A percentile compares a stretch with the other conserved stretches of the same genome.
These are phyloP conservation scores for Sericinus montela DNA, from an alignment of 2,888 invertebrate species.

Conservation along the genomic window DNA sequence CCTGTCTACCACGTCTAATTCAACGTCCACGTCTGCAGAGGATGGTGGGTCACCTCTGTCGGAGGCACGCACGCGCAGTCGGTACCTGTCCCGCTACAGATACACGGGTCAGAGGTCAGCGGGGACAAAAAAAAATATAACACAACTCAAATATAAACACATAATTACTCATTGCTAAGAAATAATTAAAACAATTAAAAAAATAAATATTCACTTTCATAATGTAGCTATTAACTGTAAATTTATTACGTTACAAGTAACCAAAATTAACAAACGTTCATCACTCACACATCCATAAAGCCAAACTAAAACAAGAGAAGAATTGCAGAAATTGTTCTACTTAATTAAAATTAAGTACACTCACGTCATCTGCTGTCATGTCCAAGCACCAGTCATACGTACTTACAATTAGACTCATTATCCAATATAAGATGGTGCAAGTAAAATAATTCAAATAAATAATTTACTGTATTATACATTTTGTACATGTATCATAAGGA, in stretches of 20 bases:
- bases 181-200: constrained; percentile 63
- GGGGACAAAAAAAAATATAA: constrained; percentile 81
- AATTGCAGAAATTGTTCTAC: constrained; percentile 46
- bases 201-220: constrained; percentile 62
- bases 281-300: constrained; percentile 67
- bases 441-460: constrained; percentile 82
- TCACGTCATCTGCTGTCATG: constrained; percentile 56
- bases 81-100: constrained; percentile 97
- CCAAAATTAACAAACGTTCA: constrained; percentile 42
- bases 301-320: constrained; percentile 66
- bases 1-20: constrained; percentile 98
- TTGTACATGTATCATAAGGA: constrained; percentile 74
- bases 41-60: constrained; percentile 96
- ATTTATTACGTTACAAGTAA: constrained; percentile 31
- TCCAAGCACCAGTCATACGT: constrained; percentile 54
- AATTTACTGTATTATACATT: constrained; percentile 76
- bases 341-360: constrained; percentile 43
- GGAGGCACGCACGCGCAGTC: constrained; percentile 96
- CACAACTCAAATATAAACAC: constrained; percentile 77
- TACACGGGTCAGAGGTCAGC: constrained; percentile 87
- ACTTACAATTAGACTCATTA: constrained; percentile 82
- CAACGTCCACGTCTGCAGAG: constrained; percentile 97
- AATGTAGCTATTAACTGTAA: constrained; percentile 44
- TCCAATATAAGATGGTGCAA: constrained; percentile 84
- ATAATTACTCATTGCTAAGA: constrained; percentile 73